phyloP scores from a whole-genome alignment of 2,797 vertebrate species.

The Tarsius wallacei region DNA sequence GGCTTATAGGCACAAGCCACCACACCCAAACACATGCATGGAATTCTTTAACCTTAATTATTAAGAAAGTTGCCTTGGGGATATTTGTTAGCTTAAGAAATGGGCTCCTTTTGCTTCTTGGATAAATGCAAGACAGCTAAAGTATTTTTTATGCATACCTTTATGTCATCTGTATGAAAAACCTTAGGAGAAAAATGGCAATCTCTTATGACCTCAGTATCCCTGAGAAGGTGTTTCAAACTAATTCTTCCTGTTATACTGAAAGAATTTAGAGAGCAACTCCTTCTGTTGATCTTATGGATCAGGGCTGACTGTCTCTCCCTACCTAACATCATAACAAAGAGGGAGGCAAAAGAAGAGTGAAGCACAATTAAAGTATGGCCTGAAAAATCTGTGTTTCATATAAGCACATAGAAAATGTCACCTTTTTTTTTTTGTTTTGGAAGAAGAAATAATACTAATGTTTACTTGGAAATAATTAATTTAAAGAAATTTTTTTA shows the following conservation, averaged over 20 bases:
- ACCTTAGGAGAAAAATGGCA: not conserved
- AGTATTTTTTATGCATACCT: not conserved
- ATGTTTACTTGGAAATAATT: not conserved
- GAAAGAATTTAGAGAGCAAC: too few relatives aligned
- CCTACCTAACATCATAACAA: not conserved
- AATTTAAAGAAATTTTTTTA: not conserved
- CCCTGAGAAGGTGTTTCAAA: not conserved
- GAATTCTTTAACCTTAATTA: not conserved
- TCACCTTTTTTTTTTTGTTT: not conserved
- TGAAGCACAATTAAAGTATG: not conserved
- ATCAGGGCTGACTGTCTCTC: too few relatives aligned
- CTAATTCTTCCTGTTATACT: too few relatives aligned
- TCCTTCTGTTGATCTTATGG: too few relatives aligned
- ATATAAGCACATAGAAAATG: not conserved
- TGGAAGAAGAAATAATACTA: not conserved
- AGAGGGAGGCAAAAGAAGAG: not conserved
- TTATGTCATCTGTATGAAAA: not conserved
- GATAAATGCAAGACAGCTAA: not conserved
- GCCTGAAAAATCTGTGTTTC: conserved; percentile 1
- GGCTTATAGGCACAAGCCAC: too few relatives aligned
- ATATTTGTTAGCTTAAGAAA: not conserved
- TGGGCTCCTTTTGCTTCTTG: not conserved
- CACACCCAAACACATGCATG: too few relatives aligned
- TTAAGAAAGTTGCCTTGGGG: not conserved
- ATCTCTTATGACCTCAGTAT: not conserved